A percentile compares a stretch with the other conserved stretches of the same genome.
Evolutionary conservation across 2,888 invertebrate genomes (phyloP).

Genomic region (Eudemis profundana): DNA sequence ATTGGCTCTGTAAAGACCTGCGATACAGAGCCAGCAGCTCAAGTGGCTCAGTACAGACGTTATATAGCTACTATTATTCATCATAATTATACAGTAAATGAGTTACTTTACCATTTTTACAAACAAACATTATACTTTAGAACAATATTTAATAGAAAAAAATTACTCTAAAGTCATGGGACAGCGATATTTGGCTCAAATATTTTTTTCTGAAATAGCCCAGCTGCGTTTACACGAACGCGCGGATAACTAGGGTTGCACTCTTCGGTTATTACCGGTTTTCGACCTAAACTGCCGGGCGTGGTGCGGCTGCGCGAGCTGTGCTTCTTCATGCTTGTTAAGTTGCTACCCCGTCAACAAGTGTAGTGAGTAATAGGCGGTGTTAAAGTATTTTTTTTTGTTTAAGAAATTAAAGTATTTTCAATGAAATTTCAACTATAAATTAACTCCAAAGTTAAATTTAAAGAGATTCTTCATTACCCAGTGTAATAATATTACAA

Average conservation of each 20-base stretch:
- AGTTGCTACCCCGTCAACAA: constrained; percentile 59
- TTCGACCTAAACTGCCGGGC: constrained; percentile 68
- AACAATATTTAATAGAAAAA: no score
- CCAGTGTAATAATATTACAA: constrained; percentile 54
- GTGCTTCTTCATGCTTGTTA: constrained; percentile 48
- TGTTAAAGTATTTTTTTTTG: constrained; percentile 69
- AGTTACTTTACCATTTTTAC: no score
- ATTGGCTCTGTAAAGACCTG: no score
- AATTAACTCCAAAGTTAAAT: constrained; percentile 46
- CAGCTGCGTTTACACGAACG: not conserved
- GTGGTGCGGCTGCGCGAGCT: constrained; percentile 81
- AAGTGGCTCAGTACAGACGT: no score
- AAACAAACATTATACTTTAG: no score
- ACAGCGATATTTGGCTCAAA: no score
- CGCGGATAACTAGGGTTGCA: constrained; percentile 23
- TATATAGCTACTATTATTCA: no score
- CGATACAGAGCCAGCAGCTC: no score
- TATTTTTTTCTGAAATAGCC: no score
- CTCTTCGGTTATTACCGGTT: constrained; percentile 54
- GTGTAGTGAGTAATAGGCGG: constrained; percentile 73
- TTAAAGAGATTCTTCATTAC: constrained; percentile 43
- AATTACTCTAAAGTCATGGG: no score
- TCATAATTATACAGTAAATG: no score
- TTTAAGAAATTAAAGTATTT: constrained; percentile 60
- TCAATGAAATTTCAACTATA: constrained; percentile 54